Base-by-base conservation (phyloP, 2,797 vertebrate species). In the Melanotaenia maccullochi region DNA sequence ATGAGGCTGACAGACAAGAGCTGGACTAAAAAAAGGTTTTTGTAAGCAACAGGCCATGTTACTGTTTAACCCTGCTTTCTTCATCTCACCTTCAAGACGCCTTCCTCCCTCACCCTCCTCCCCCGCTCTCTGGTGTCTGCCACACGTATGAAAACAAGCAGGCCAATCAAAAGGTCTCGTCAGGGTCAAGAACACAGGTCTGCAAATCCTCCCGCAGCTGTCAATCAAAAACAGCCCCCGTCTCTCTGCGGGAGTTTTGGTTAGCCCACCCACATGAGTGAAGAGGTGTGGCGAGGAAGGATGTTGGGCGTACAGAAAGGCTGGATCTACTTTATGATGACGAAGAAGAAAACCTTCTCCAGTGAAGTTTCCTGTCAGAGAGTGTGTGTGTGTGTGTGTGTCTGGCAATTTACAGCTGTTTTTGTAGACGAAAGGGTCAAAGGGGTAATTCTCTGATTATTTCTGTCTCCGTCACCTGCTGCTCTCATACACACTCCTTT, bases 141-240 rank as follows among this genome's bases (percentile, higher is more conserved):
- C 70, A 82, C 79, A 81, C 77, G 67, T 86, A 84, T 82, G 68
- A 89, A 92, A 92, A 92, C 86, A 92, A 92, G 85, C 89, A 88
- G 84, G 56, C 78, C 81, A 91, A 92, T 92, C 86, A 81, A 78
- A 84, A 82, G 89, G 85, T 89, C 81, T 73, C 33, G 0, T 73
- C 25, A 11, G 73, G 85, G 88, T 89, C 81, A 79, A 82, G 68
- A 82, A 55, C 80, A 76, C 38, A n/a, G 76, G 80, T 89, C 84
- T 78, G 47, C 78, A 75, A 80, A 68, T 87, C 82, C 38, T 66
- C 72, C 83, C 79, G 71, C 57, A 63, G 22, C 85, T 90, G 91
- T 90, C 92, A 93, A 83, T 93, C 92, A 90, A 65, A 60, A 71
- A 1, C 71, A 63, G 69, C 71, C 56, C 0, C 35, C 52, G 14